Percentiles rank a stretch among this genome's conserved stretches.
Evolutionary conservation across 2,797 vertebrate species (phyloP).

Genomic region (Pangasius mekongensis): DNA sequence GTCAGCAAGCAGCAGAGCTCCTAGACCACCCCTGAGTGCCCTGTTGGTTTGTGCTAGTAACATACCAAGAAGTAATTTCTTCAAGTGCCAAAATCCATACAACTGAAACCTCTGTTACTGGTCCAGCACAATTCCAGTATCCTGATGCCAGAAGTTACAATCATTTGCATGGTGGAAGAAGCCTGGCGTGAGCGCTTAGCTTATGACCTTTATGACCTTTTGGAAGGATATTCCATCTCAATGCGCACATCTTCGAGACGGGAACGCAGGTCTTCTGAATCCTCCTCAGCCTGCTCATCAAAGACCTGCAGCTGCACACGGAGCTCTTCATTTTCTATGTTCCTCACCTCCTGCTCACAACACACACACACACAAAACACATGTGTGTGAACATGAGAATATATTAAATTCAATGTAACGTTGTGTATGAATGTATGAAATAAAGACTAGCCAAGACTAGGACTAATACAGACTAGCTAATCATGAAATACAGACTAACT

Average conservation of each 20-base stretch:
- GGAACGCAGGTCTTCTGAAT: slow-evolving; percentile 84
- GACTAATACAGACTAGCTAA: neutral
- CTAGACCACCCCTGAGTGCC: neutral
- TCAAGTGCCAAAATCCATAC: neutral
- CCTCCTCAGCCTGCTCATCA: slow-evolving; percentile 88
- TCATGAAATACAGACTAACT: neutral
- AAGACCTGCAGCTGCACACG: slow-evolving; percentile 85
- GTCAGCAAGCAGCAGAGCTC: neutral
- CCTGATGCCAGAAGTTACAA: neutral
- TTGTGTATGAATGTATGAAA: neutral
- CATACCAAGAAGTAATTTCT: neutral
- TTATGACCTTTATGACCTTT: neutral
- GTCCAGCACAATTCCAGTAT: neutral
- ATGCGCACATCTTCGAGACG: slow-evolving; percentile 87
- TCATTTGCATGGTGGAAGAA: neutral
- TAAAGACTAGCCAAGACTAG: neutral
- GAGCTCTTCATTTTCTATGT: slow-evolving; percentile 90
- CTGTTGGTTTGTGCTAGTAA: neutral
- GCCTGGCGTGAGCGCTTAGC: neutral
- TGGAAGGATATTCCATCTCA: slow-evolving; percentile 96
- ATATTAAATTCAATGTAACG: neutral
- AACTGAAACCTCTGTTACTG: neutral
- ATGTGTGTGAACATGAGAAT: neutral
- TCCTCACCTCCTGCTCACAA: slow-evolving; percentile 77
- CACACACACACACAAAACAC: neutral